These are phyloP conservation scores for Zygogramma bicolorata DNA, from an alignment of 2,888 invertebrate species.

Conservation along the genomic window DNA sequence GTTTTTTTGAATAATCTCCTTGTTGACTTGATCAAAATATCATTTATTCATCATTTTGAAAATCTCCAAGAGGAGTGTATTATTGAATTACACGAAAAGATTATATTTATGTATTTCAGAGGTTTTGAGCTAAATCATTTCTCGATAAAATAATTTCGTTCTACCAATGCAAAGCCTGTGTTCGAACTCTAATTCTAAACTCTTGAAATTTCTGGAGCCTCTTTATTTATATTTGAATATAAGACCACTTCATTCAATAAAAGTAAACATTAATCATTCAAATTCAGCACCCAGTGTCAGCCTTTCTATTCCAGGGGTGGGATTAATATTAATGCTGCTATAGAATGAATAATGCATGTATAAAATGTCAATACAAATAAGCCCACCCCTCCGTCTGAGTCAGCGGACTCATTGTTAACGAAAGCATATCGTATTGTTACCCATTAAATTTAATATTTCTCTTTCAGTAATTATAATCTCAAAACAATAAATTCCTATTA, in stretches of 20 bases:
- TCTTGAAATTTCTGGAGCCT: not conserved
- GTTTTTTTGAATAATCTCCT: too few species aligned
- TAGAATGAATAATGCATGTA: conserved; percentile 50
- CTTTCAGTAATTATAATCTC: conserved; percentile 20
- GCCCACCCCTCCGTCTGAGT: conserved; percentile 4
- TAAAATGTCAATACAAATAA: conserved; percentile 47
- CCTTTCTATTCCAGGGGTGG: conserved; percentile 39
- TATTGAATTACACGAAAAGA: too few species aligned
- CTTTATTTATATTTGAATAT: not conserved
- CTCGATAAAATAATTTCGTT: too few species aligned
- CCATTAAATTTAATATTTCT: conserved; percentile 2
- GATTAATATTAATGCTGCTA: conserved; percentile 46
- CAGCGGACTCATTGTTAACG: conserved; percentile 2
- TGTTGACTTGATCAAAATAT: too few species aligned
- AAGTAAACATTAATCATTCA: conserved; percentile 21
- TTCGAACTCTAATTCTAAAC: too few species aligned
- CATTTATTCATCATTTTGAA: too few species aligned
- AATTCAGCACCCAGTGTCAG: conserved; percentile 28
- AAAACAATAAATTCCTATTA: conserved; percentile 31
- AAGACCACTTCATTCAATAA: not conserved
- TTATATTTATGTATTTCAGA: too few species aligned
- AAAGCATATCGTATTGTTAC: not conserved
- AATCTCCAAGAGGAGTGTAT: too few species aligned
- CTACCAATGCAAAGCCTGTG: too few species aligned
- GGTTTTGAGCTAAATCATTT: too few species aligned